A percentile compares a stretch with the other conserved stretches of the same genome.
phyloP scores from a whole-genome alignment of 2,113 vertebrate species.

The Phrynocephalus versicolor region DNA sequence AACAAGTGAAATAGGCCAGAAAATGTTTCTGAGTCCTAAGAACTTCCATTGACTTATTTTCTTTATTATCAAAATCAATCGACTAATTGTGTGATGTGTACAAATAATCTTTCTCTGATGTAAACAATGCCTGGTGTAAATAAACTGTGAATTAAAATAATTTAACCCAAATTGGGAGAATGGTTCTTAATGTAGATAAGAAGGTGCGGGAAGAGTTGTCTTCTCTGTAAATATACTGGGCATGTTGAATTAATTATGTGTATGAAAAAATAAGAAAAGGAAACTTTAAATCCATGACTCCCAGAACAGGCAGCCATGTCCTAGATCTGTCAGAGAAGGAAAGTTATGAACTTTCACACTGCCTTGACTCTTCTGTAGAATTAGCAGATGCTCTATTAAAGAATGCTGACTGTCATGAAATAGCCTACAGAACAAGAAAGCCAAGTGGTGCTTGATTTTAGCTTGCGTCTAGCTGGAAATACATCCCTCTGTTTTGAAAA shows the following conservation, averaged over 20 bases:
- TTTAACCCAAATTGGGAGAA: neutral
- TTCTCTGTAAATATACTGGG: neutral
- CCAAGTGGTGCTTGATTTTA: neutral
- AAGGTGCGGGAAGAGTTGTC: neutral
- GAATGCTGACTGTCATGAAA: neutral
- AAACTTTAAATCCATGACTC: conserved; percentile 3
- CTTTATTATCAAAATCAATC: conserved; percentile 7
- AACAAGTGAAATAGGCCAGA: conserved; percentile 32
- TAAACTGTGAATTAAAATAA: neutral
- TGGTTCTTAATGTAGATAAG: neutral
- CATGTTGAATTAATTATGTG: neutral
- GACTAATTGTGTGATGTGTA: conserved; percentile 1
- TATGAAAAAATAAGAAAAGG: neutral
- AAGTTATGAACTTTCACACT: neutral
- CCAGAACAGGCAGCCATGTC: neutral
- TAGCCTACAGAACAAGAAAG: neutral
- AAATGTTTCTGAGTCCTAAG: conserved; percentile 10
- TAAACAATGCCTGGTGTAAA: conserved; percentile 7
- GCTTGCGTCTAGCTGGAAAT: neutral
- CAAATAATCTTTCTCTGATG: conserved; percentile 28
- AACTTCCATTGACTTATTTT: neutral
- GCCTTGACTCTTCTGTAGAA: neutral
- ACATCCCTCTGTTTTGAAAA: neutral
- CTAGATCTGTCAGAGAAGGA: neutral
- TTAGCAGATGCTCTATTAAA: neutral